Percentiles rank a stretch among this genome's conserved stretches.
These are phyloP conservation scores for Xestia ashworthii DNA, from an alignment of 2,888 invertebrate genomes.

Conservation along the genomic window DNA sequence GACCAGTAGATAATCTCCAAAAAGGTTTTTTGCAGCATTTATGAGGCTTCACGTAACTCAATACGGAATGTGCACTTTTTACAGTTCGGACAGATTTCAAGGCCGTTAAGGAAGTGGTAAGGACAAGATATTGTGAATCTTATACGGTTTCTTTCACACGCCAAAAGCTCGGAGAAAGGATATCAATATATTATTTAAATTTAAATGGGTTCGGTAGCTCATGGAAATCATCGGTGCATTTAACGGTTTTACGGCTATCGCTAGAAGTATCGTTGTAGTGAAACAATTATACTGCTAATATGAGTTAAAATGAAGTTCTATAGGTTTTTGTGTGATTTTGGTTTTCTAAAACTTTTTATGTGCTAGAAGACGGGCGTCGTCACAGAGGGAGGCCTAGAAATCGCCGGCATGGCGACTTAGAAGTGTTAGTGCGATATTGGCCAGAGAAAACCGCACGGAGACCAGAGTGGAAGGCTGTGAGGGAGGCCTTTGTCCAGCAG, in stretches of 20 bases:
- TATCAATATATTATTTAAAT: constrained; percentile 1
- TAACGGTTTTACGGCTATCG: neutral
- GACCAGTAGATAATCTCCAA: constrained; percentile 30
- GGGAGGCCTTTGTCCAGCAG: no score
- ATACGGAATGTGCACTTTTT: constrained; percentile 67
- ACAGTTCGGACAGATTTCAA: constrained; percentile 74
- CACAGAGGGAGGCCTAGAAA: no score
- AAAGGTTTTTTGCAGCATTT: constrained; percentile 71
- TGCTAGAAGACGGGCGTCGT: no score
- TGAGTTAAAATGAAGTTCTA: neutral
- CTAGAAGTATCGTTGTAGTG: neutral
- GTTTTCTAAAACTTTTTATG: neutral
- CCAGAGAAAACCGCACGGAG: no score
- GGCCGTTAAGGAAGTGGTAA: constrained; percentile 79
- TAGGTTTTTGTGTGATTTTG: neutral
- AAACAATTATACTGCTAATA: neutral
- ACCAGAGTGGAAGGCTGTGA: no score
- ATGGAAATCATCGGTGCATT: neutral
- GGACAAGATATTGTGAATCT: constrained; percentile 72
- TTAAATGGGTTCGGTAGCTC: neutral
- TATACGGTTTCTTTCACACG: constrained; percentile 76
- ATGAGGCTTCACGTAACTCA: constrained; percentile 79
- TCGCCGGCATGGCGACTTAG: no score
- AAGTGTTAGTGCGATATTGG: no score
- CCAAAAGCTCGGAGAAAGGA: constrained; percentile 59